These are phyloP conservation scores for Dicranocentrus wangi DNA, from an alignment of 2,888 invertebrate genomes.

Conservation along the genomic window DNA sequence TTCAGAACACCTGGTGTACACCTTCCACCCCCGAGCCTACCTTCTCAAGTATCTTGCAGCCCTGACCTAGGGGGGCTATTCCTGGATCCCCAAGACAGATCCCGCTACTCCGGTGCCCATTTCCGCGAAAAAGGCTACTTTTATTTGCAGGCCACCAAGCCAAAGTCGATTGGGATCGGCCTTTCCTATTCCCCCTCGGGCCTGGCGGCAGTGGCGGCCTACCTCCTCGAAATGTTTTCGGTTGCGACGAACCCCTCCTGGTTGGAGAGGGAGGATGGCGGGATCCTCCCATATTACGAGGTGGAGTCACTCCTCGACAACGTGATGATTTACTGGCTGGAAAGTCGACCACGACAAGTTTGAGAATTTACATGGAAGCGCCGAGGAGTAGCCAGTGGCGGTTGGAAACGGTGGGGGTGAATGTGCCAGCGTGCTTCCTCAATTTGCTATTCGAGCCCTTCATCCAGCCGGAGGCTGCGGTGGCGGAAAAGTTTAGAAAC, in stretches of 20 bases:
- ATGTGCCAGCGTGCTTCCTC: conserved; percentile 84
- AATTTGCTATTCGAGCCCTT: conserved; percentile 83
- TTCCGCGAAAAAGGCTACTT: conserved; percentile 77
- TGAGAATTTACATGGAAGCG: conserved; percentile 75
- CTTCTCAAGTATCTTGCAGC: conserved; percentile 73
- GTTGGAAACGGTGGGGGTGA: conserved; percentile 78
- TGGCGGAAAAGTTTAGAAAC: conserved; percentile 80
- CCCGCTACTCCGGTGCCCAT: conserved; percentile 72
- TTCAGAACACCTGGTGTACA: conserved; percentile 81
- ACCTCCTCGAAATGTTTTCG: conserved; percentile 78
- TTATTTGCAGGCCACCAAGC: conserved; percentile 90
- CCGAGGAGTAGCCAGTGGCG: conserved; percentile 51
- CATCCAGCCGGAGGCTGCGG: conserved; percentile 78
- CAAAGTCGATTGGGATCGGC: conserved; percentile 84
- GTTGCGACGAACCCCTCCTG: conserved; percentile 78
- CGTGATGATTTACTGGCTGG: conserved; percentile 78
- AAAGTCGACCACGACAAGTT: conserved; percentile 75
- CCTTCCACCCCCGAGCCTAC: conserved; percentile 73
- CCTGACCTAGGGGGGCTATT: conserved; percentile 72
- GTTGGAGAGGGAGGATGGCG: conserved; percentile 79
- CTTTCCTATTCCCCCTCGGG: conserved; percentile 77
- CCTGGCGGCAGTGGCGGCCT: conserved; percentile 78
- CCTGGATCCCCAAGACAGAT: conserved; percentile 72
- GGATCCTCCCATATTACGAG: conserved; percentile 79
- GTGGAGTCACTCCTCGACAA: conserved; percentile 80